These are phyloP conservation scores for Leucopsar rothschildi DNA, from an alignment of 2,113 vertebrate species.

Conservation along the genomic window DNA sequence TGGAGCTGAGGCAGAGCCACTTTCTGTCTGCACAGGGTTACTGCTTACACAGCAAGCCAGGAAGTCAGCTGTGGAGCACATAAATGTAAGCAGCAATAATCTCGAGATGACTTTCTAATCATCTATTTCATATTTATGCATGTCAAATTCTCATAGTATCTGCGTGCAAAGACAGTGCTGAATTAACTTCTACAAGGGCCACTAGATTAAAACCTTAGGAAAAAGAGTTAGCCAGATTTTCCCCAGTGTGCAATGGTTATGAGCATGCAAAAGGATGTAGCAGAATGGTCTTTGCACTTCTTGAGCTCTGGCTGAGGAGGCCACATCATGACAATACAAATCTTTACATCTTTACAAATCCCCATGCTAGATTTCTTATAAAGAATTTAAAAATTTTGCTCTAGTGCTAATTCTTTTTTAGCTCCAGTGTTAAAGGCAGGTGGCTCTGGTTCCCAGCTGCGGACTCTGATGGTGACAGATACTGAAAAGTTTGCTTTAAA, in stretches of 20 bases:
- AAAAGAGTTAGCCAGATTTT: background rate
- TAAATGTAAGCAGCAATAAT: background rate
- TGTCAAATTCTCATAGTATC: background rate
- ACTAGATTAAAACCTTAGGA: background rate
- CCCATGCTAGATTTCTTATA: background rate
- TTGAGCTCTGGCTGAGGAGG: background rate
- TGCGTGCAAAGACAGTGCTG: background rate
- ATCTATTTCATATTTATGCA: background rate
- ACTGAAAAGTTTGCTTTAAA: background rate
- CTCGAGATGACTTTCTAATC: background rate
- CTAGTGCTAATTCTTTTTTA: background rate
- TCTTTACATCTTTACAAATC: background rate
- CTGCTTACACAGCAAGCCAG: background rate
- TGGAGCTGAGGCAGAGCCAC: background rate
- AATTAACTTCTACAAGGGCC: background rate
- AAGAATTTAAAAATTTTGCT: background rate
- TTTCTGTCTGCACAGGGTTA: background rate
- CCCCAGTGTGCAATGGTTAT: rapidly evolving
- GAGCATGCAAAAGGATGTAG: background rate
- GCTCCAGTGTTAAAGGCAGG: background rate
- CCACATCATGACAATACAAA: background rate
- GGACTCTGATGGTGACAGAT: background rate
- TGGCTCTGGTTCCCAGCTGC: background rate
- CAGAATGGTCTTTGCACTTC: background rate
- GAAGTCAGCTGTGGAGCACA: background rate